Base-by-base conservation (phyloP, 2,888 invertebrate genomes). In the Hirtodrosophila histrioides region DNA sequence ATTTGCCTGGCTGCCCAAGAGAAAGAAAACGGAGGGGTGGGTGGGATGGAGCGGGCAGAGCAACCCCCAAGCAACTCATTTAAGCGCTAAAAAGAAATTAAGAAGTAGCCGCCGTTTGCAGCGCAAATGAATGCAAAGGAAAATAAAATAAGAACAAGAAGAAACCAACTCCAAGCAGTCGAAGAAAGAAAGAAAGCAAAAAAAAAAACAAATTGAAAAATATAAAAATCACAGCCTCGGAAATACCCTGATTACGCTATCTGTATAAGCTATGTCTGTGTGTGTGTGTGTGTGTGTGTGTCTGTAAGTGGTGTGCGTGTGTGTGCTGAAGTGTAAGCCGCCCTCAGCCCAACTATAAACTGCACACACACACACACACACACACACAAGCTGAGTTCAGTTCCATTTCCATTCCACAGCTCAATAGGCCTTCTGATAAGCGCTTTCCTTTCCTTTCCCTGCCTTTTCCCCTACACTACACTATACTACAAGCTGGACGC, bases 201-300 rank as follows among this genome's bases (percentile, higher is more conserved):
- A 58, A 57, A 58, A 65, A 63, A 73, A 75, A 81, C 75, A 84
- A 86, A 86, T 86, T 88, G 81, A 75, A 88, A 84, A 80, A 80
- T 86, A 89, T 80, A 88, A 80, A 86, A 89, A 89, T 89, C 89
- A 85, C 87, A 77, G 77, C 88, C 89, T 87, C 87, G 88, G 87
- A 87, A 87, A 86, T 88, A 87, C 88, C 85, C 89, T 87, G 89
- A 87, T 87, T 87, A 87, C 87, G 82, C 87, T 89, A 86, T 89
- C 88, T 85, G 75, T 84, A 56, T 74, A 57, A 64, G 76, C 72
- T 72, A 50, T 57, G 48, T 50, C 10, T 54, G 46, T 35, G 43
- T 35, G 51, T 23, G 33, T 44, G 24, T 37, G 24, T 43, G 35
- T 49, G 43, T 39, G 45, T 45, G 24, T 40, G 57, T 56, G 33